A percentile compares a stretch with the other conserved stretches of the same genome.
These are phyloP conservation scores for Harlomillsia oculata DNA, from an alignment of 1,140 invertebrate genomes.

Conservation along the genomic window DNA sequence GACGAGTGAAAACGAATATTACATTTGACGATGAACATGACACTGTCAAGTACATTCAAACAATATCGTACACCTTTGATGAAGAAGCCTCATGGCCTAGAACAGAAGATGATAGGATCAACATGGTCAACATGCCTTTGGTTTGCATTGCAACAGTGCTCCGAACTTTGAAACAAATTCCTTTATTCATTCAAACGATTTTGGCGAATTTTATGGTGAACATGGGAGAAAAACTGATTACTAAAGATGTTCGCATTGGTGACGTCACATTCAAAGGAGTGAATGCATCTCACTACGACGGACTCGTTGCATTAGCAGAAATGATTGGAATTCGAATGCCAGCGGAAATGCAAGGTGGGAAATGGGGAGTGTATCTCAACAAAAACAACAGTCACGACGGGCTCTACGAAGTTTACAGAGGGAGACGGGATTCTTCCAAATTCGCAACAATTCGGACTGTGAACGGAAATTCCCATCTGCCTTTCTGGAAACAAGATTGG, in stretches of 20 bases:
- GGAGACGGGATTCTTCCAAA: background rate
- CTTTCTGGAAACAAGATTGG: background rate
- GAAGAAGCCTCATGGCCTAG: background rate
- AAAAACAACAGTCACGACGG: background rate
- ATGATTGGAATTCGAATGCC: no score
- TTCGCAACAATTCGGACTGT: background rate
- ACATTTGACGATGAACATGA: background rate
- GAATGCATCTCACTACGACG: no score
- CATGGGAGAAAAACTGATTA: no score
- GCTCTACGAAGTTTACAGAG: background rate
- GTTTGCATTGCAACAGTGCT: background rate
- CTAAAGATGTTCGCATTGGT: no score
- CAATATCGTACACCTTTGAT: background rate
- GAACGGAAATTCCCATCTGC: background rate
- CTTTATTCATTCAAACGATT: no score
- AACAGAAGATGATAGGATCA: background rate
- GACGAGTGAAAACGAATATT: background rate
- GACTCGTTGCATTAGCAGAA: no score
- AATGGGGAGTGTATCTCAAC: background rate
- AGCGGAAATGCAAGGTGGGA: background rate
- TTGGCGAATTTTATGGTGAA: no score
- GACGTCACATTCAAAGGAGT: no score
- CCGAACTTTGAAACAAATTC: no score
- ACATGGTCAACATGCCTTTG: background rate
- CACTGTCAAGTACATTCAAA: background rate